Base-by-base conservation (phyloP, 1,140 invertebrate species). In the Leptinotarsa undecemlineata region DNA sequence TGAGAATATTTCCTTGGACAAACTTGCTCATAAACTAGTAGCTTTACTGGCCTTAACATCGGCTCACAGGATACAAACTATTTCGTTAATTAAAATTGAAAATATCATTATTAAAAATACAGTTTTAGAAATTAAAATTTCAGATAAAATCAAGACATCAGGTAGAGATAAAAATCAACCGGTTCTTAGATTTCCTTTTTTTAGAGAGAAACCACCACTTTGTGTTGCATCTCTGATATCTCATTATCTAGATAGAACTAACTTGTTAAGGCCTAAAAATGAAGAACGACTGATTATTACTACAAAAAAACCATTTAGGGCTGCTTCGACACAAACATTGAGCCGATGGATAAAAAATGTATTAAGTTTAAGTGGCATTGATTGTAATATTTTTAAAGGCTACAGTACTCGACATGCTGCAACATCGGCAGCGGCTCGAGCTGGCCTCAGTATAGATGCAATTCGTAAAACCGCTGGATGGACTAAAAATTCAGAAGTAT, bases 321-420 rank as follows among this genome's bases (percentile, higher is more conserved):
- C 71, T 68, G 75, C 79, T 13, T 68, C 74, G n/a, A 60, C 78
- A 14, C 80, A 81, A 71, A 76, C 79, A 2, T 67, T 82, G 63
- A 72, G 76, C 20, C 72, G 78, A 63, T 82, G 81, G 79, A 67
- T 82, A 17, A 82, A 80, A 79, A 62, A n/a, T 17, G 68, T 66
- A 2, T 68, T 82, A 64, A 47, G 48, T 6, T 62, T 63, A 23
- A 76, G 76, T 61, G 78, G 80, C 13, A 75, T 82, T 33, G 78
- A 82, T 68, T 60, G 72, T 15, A 71, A 42, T 4, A 63, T 76
- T n/a, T 82, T 79, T 72, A 72, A 73, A 2, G 75, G 72, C 2
- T 79, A 82, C 72, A 78, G 74, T 15, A 81, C 78, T 1, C 72
- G 81, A 67, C 77, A 78, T 64, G 81, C 81, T 8, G 74, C 80